Evolutionary conservation across 2,113 vertebrate species (phyloP).

Genomic region (Eubucco bourcierii): DNA sequence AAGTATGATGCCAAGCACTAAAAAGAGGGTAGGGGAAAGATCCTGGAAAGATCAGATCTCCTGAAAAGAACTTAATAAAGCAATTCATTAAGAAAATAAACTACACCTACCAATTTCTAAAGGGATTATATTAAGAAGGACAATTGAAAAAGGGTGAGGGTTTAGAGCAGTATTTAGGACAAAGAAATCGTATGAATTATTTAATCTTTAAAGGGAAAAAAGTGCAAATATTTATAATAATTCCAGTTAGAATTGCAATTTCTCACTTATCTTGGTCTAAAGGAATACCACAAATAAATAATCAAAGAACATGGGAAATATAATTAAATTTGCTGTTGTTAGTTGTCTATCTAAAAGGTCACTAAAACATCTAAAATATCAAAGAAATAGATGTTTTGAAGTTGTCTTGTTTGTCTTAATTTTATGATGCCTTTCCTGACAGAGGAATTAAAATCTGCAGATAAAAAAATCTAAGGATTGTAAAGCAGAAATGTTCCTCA

Average conservation of each 20-base stretch:
- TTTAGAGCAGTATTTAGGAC: background rate
- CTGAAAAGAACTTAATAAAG: background rate
- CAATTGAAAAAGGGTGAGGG: rapidly evolving
- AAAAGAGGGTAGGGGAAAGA: background rate
- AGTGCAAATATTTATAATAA: background rate
- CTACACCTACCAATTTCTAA: background rate
- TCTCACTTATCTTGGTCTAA: background rate
- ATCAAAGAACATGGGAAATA: background rate
- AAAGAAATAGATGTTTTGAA: background rate
- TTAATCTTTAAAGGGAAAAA: background rate
- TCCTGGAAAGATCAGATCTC: background rate
- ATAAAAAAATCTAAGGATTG: background rate
- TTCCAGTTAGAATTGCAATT: background rate
- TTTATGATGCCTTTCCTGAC: background rate
- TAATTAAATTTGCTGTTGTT: background rate
- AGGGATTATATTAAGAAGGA: background rate
- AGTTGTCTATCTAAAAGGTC: background rate
- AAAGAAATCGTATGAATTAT: background rate
- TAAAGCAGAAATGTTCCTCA: background rate
- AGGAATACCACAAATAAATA: background rate
- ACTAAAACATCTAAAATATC: background rate
- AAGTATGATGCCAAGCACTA: background rate
- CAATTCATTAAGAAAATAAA: background rate
- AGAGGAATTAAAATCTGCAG: background rate
- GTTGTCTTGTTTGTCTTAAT: background rate